Base-by-base conservation (phyloP, 2,797 vertebrate genomes). In the Chloroceryle amazona region DNA sequence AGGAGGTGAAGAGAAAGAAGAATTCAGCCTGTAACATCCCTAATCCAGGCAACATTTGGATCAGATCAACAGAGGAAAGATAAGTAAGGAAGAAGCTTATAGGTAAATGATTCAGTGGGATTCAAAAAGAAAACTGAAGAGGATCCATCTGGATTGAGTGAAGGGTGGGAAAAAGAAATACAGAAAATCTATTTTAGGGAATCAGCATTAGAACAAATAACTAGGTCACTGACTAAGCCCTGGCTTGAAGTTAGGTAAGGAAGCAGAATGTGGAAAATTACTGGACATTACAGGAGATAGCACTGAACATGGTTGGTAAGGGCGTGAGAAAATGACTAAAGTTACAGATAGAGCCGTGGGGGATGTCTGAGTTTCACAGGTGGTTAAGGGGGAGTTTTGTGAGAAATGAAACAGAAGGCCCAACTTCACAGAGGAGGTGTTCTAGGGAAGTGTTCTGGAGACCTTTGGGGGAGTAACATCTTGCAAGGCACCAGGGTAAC, bases 361-460 rank as follows among this genome's bases (percentile, higher is more conserved):
- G 72, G 39, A 63, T 70, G 90, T 62, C 66, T 91, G 85, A 35
- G 75, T 58, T 96, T 87, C 93, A 68, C 82, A 73, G 42, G 90
- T 73, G 78, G 55, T 9, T 82, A 84, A 92, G 90, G 73, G 70
- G 85, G 74, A 94, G 81, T 80, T 82, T 37, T 80, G 90, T 88
- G 80, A 93, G 68, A 91, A 94, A 78, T 2, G 19, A 25, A 88
- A 51, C 72, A 88, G 72, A 88, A 94, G 67, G 65, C 47, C 63
- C 35, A 66, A 3, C 72, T 73, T 73, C 57, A 51, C 75, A 85
- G 63, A 54, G 51, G 55, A 73, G 41, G 41, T 41, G 41, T 41
- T 41, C 0, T 16, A 6, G 52, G 72, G 52, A 88, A 44, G 52
- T 91, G 72, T 87, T 83, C 58, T 42, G 39, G 65, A 89, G 80